Evolutionary conservation across 2,797 vertebrate species (phyloP).

Genomic region (Hirundo rustica): DNA sequence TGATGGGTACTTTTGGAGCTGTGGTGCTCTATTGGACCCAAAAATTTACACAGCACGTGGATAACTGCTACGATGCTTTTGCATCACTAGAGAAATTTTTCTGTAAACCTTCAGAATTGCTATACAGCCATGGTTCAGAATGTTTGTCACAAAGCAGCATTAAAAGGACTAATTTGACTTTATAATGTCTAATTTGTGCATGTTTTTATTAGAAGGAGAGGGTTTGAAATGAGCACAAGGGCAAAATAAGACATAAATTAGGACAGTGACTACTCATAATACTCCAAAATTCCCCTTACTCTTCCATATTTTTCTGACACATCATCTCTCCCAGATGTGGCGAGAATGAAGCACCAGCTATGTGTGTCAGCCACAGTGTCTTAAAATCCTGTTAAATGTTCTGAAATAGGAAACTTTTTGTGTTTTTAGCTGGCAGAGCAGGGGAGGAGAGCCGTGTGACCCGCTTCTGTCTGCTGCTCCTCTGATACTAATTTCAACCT

Average conservation of each 20-base stretch:
- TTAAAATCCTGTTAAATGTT: conserved; percentile 35
- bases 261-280: conserved; percentile 25
- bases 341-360: background rate
- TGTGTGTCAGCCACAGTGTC: background rate
- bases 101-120: conserved; percentile 22
- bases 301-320: conserved; percentile 27
- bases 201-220: conserved; percentile 40
- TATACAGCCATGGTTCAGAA: background rate
- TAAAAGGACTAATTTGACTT: conserved; percentile 59
- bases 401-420: conserved; percentile 23
- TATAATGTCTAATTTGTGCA: conserved; percentile 54
- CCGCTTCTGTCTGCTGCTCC: conserved; percentile 15
- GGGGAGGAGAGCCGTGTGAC: background rate
- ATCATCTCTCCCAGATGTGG: background rate
- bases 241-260: conserved; percentile 59
- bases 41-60: background rate
- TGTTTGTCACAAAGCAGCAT: conserved; percentile 45
- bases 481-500: conserved; percentile 40
- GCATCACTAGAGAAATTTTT: background rate
- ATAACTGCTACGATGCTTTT: background rate
- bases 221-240: conserved; percentile 49
- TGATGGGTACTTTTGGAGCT: background rate
- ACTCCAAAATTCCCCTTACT: conserved; percentile 11
- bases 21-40: background rate
- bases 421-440: background rate